Evolutionary conservation across 23 tunicate genomes (phyloP), one percentile per base, ranked within the genome.

Genomic region (Clavelina lepadiformis): DNA sequence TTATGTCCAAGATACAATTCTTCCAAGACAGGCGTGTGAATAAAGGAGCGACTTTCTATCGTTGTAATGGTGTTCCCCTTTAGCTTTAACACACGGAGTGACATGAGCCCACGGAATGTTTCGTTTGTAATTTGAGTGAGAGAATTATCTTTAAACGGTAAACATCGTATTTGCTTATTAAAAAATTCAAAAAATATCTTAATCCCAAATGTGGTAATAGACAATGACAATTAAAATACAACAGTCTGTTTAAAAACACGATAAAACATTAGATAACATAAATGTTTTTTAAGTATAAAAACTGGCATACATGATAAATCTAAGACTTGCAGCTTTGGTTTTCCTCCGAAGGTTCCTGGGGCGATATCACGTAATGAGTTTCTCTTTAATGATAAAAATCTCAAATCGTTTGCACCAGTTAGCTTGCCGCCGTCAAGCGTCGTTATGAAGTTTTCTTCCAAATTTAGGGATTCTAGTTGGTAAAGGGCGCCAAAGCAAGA

Each of bases 1-100:
- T 80, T 80, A 52, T 71, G 72, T 3, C 78, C 71, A 20, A 80
- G 35, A 45, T 80, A 78, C 29, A 80, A 61, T 62, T 80, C 87
- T 4, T 35, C 32, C 37, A 80, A 29, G 31, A 36, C 52, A 6
- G 87, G 87, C 73, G 72, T 71, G 21, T 35, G 37, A 6, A 46
- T 23, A 49, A 80, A 80, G 3, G 87, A 31, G 3, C 35, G 37
- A 38, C 72, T 79, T 15, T 80, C 70, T 18, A 80, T 80, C 0
- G 63, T 44, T 0, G 31, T 51, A n/a, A 80, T 62, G 27, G 31
- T 33, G 53, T 80, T 80, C 37, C 37, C 35, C 11, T 55, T 52
- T 7, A 80, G 73, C 4, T 62, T 64, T 0, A 80, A 24, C 7
- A 41, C 67, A 30, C 58, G 32, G 28, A 80, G 47, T 21, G 56